Conservation (phyloP, 2,113 vertebrate species). For the Prolemur simus region DNA sequence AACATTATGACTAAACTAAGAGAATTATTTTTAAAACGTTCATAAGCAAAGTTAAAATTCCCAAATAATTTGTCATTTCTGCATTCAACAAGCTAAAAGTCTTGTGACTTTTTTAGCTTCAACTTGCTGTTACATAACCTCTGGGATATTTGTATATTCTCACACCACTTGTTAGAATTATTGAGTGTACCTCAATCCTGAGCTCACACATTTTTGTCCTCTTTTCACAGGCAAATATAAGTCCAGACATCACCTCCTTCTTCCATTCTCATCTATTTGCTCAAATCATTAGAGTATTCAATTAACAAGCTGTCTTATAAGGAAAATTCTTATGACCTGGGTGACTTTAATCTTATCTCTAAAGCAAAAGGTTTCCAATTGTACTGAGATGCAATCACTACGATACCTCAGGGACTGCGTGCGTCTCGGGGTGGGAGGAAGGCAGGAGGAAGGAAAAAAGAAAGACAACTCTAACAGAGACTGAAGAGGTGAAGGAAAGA, state of each 20-base stretch:
- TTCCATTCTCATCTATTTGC: neutral
- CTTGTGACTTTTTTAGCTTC: neutral
- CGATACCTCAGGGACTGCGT: neutral
- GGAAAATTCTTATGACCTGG: conserved; percentile 27
- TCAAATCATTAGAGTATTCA: neutral
- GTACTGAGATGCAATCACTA: neutral
- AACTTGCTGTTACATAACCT: neutral
- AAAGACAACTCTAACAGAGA: neutral
- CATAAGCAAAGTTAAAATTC: conserved; percentile 13
- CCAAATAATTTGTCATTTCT: conserved; percentile 5
- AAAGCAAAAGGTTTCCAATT: neutral
- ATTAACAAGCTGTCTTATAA: conserved; percentile 1
- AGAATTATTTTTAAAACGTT: neutral
- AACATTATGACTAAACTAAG: neutral
- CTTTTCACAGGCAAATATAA: neutral
- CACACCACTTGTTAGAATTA: neutral
- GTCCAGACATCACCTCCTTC: neutral
- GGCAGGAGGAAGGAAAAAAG: neutral
- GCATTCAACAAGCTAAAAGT: conserved; percentile 8
- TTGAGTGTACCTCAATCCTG: neutral
- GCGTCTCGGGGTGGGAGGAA: neutral
- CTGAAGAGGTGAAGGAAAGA: neutral
- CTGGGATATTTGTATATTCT: neutral
- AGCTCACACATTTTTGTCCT: neutral
- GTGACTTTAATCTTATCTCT: conserved; percentile 10